Base-by-base conservation (phyloP, 2,113 vertebrate genomes). In the Hystrix cristata region DNA sequence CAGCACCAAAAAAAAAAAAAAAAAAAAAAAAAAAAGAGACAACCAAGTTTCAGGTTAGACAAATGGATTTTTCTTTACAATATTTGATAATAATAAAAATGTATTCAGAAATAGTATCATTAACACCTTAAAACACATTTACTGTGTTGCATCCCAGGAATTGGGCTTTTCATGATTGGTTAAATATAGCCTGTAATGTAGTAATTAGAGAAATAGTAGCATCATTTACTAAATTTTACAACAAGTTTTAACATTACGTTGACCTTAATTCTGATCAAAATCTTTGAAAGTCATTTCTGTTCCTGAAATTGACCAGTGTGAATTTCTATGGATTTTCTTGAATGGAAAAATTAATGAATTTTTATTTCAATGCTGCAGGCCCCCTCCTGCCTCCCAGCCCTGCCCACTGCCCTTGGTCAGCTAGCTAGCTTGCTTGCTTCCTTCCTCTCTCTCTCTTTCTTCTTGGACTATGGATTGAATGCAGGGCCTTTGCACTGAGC, bases 111-210 rank as follows among this genome's bases (percentile, higher is more conserved):
- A 18, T 51, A 88, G 69, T 76, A 64, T 46, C 21, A 79, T 53
- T 89, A 55, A 4, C 69, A 90, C 29, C 64, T 90, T 62, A 76
- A 69, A 84, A 72, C 92, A 27, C 43, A 23, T 64, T 74, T 51
- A 21, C 19, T 80, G 14, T 71, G 16, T 29, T 94, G 34, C 57
- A 10, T 78, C 34, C 64, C 59, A 27, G n/a, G 21, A 91, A 79
- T 76, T 60, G 60, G 59, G 59, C 48, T 92, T 96, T 85, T 85
- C 34, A 43, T 69, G 34, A 90, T 51, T 97, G 81, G 34, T 91
- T 62, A 91, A 94, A 91, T n/a, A n/a, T 59, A 25, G 46, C 8
- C 51, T 91, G 11, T 4, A 53, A 3, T 69, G 15, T 9, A 87
- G 27, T 64, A 86, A 87, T 93, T 43, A 88, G 8, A 87, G 69